Percentiles rank a stretch among this genome's conserved stretches.
Evolutionary conservation across 2,888 invertebrate species (phyloP).

Genomic region (Scaptomyza caliginosa): DNA sequence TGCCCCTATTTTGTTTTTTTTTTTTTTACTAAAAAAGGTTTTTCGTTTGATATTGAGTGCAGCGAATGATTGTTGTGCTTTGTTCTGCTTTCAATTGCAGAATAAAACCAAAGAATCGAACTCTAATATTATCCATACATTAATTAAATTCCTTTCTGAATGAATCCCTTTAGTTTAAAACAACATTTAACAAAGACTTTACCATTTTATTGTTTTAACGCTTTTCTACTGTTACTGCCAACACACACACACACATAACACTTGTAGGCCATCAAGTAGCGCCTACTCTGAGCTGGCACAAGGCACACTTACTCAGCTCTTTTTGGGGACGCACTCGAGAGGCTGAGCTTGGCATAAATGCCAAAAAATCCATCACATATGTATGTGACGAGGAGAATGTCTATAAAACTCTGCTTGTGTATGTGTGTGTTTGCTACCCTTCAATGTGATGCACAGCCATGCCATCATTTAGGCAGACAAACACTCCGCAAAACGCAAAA

Average conservation of each 20-base stretch:
- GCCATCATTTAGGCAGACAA: conserved; percentile 68
- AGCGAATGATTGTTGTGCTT: conserved; percentile 35
- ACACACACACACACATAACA: conserved; percentile 13
- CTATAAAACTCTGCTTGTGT: conserved; percentile 4
- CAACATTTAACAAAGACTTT: no score
- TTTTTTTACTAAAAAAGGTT: conserved; percentile 40
- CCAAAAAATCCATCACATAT: conserved; percentile 58
- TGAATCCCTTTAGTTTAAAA: no score
- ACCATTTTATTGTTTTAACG: neutral
- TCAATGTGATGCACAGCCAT: conserved; percentile 67
- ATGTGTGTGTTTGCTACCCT: conserved; percentile 61
- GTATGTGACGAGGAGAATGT: conserved; percentile 21
- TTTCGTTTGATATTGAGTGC: conserved; percentile 47
- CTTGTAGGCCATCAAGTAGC: conserved; percentile 36
- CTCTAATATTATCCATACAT: neutral
- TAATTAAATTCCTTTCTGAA: conserved; percentile 18
- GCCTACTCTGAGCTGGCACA: conserved; percentile 10
- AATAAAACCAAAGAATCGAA: neutral
- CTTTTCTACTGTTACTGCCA: neutral
- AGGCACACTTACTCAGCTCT: conserved; percentile 48
- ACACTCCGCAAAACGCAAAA: conserved; percentile 41
- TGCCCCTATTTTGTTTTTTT: conserved; percentile 8
- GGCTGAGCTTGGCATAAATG: conserved; percentile 61
- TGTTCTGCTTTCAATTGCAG: conserved; percentile 15
- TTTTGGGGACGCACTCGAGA: conserved; percentile 53